Evolutionary conservation across 2,888 invertebrate genomes (phyloP).

Genomic region (Vesta saturnalis): DNA sequence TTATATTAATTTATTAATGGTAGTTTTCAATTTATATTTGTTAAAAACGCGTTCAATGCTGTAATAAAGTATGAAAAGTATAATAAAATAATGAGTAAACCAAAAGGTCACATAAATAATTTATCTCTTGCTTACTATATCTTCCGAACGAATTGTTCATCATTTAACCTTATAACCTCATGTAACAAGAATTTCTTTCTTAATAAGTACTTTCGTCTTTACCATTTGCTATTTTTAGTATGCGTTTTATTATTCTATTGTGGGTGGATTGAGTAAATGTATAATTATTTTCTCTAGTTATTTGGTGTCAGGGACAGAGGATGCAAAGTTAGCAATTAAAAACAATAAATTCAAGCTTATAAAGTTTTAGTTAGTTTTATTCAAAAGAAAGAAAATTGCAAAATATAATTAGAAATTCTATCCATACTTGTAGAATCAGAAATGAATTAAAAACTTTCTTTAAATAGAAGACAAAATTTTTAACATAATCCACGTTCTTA

Average conservation of each 20-base stretch:
- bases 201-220: constrained; percentile 15
- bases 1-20: no score
- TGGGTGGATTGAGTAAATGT: neutral
- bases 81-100: constrained; percentile 8
- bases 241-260: neutral
- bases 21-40: constrained; percentile 1
- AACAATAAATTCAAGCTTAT: no score
- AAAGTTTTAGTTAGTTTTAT: no score
- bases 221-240: constrained; percentile 2
- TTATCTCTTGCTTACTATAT: constrained; percentile 6
- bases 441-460: no score
- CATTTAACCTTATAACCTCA: constrained; percentile 20
- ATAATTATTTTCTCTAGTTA: no score
- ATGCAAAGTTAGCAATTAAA: no score
- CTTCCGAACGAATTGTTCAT: constrained; percentile 10
- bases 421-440: no score
- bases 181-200: constrained; percentile 20
- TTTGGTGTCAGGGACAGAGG: no score
- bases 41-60: neutral
- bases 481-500: no score
- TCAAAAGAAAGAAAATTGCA: no score
- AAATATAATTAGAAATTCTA: no score
- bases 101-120: constrained; percentile 6
- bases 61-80: neutral
- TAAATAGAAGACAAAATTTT: no score